Evolutionary conservation across 2,113 vertebrate species (phyloP).

Genomic region (Neodon shergylaensis): DNA sequence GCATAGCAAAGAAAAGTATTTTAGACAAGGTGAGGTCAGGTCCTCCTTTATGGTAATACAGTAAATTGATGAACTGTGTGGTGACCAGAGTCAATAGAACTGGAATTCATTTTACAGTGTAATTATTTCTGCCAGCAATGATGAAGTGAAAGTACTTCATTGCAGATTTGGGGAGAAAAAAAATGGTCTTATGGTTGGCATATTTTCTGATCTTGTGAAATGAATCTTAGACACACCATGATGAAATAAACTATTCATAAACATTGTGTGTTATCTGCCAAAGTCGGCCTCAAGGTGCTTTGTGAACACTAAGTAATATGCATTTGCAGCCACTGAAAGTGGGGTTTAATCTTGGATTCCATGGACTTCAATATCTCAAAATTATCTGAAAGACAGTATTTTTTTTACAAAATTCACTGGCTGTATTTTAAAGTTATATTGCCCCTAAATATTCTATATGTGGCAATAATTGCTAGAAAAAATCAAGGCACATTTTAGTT

Average conservation of each 20-base stretch:
- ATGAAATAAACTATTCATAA: background rate
- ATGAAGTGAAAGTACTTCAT: constrained; percentile 28
- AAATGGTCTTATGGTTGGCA: background rate
- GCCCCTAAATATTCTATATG: background rate
- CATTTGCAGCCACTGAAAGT: background rate
- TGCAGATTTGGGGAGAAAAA: background rate
- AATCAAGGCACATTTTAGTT: background rate
- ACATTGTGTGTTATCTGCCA: background rate
- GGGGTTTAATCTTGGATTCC: constrained; percentile 9
- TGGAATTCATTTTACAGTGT: constrained; percentile 30
- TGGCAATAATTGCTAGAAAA: background rate
- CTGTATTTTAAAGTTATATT: background rate
- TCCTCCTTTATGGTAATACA: constrained; percentile 49
- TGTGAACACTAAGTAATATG: background rate
- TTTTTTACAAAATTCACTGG: background rate
- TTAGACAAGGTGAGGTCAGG: constrained; percentile 56
- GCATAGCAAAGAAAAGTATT: constrained; percentile 42
- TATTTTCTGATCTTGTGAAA: background rate
- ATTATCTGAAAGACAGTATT: background rate
- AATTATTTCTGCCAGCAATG: constrained; percentile 10
- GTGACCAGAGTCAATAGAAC: constrained; percentile 33
- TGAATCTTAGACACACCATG: background rate
- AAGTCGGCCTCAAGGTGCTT: background rate
- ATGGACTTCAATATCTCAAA: background rate
- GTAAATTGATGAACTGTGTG: constrained; percentile 42